A percentile compares a stretch with the other conserved stretches of the same genome.
These are phyloP conservation scores for Eupeodes luniger DNA, from an alignment of 2,888 invertebrate genomes.

Conservation along the genomic window DNA sequence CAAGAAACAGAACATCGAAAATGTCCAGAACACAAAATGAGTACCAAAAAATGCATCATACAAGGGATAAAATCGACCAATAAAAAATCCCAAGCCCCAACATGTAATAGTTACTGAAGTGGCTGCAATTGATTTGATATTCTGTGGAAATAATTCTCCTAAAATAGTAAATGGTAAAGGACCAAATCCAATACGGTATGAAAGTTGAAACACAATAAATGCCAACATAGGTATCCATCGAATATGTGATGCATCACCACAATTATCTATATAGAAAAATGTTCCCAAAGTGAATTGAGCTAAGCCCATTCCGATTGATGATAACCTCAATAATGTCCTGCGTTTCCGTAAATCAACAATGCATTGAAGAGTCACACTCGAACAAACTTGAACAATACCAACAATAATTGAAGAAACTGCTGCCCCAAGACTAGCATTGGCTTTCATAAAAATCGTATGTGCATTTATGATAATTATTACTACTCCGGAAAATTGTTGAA, in stretches of 20 bases:
- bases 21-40: constrained; percentile 89
- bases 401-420: constrained; percentile 90
- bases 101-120: constrained; percentile 91
- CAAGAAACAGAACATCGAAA: constrained; percentile 86
- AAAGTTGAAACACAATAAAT: constrained; percentile 89
- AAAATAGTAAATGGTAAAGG: constrained; percentile 93
- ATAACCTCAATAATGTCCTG: constrained; percentile 88
- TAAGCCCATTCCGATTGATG: constrained; percentile 88
- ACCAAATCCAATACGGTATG: constrained; percentile 91
- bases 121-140: constrained; percentile 90
- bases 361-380: constrained; percentile 89
- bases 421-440: constrained; percentile 87
- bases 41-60: constrained; percentile 88
- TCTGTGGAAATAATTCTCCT: constrained; percentile 92
- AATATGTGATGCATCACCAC: constrained; percentile 84
- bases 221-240: constrained; percentile 90
- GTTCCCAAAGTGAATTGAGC: constrained; percentile 86
- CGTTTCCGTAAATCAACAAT: constrained; percentile 92
- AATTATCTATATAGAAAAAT: constrained; percentile 87
- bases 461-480: constrained; percentile 92
- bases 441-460: constrained; percentile 88
- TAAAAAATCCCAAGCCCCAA: constrained; percentile 90
- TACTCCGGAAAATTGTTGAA: constrained; percentile 93
- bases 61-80: constrained; percentile 89
- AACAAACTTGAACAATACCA: constrained; percentile 88